Evolutionary conservation across 2,888 invertebrate genomes (phyloP).

Genomic region (Pandemis heparana): DNA sequence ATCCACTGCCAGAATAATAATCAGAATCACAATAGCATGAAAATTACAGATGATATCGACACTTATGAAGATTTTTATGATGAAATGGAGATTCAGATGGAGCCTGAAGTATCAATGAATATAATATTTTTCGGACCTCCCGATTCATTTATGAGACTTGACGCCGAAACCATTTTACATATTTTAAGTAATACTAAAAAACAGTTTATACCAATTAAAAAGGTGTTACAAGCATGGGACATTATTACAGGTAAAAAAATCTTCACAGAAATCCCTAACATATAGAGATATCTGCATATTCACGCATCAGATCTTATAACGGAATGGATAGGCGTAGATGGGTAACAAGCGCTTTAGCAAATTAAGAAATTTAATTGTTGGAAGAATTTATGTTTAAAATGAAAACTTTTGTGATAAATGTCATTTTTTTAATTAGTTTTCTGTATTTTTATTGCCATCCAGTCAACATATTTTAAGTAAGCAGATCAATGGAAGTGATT

Average conservation of each 20-base stretch:
- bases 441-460: too few species aligned
- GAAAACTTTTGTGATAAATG: too few species aligned
- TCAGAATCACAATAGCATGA: background rate
- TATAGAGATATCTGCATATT: too few species aligned
- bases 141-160: constrained; percentile 71
- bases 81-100: constrained; percentile 68
- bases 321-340: too few species aligned
- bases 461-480: too few species aligned
- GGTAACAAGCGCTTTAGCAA: too few species aligned
- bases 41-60: constrained; percentile 52
- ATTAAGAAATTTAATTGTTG: too few species aligned
- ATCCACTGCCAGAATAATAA: too few species aligned
- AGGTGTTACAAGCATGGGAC: constrained; percentile 75
- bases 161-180: constrained; percentile 74
- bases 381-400: too few species aligned
- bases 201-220: constrained; percentile 68
- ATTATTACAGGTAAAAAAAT: constrained; percentile 68
- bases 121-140: constrained; percentile 77
- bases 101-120: constrained; percentile 70
- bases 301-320: too few species aligned
- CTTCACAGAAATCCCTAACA: background rate
- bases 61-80: constrained; percentile 75
- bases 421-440: too few species aligned
- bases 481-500: too few species aligned
- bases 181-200: constrained; percentile 68